Percentiles rank a stretch among this genome's conserved stretches.
Evolutionary conservation across 2,797 vertebrate genomes (phyloP).

Genomic region (Arnoldichthys spilopterus): DNA sequence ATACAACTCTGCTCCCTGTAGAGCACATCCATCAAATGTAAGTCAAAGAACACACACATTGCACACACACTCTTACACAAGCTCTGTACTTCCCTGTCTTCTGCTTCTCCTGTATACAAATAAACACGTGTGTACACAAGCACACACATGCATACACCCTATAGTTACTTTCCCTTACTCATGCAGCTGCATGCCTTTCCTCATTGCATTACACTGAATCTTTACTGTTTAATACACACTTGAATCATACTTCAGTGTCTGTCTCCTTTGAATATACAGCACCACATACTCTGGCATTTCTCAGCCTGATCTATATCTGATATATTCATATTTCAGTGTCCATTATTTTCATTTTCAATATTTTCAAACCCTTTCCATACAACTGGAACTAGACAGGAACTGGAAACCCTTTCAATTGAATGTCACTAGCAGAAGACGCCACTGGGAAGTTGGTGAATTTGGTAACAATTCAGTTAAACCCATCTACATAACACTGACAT

Average conservation of each 20-base stretch:
- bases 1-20: conserved; percentile 35
- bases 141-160: neutral
- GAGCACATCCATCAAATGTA: conserved; percentile 51
- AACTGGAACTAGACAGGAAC: too few species aligned
- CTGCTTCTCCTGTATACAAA: neutral
- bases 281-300: too few species aligned
- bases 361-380: too few species aligned
- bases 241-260: neutral
- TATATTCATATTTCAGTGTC: too few species aligned
- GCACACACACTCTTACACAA: conserved; percentile 10
- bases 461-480: too few species aligned
- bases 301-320: too few species aligned
- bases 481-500: too few species aligned
- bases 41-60: conserved; percentile 22
- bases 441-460: too few species aligned
- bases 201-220: neutral
- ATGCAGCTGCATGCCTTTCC: neutral
- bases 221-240: neutral
- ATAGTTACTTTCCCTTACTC: neutral
- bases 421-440: too few species aligned
- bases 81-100: neutral
- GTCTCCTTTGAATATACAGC: neutral
- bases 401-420: too few species aligned
- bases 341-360: too few species aligned
- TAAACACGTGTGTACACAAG: neutral